Evolutionary conservation across 2,113 vertebrate species (phyloP).

Genomic region (Tachuris rubrigastra): DNA sequence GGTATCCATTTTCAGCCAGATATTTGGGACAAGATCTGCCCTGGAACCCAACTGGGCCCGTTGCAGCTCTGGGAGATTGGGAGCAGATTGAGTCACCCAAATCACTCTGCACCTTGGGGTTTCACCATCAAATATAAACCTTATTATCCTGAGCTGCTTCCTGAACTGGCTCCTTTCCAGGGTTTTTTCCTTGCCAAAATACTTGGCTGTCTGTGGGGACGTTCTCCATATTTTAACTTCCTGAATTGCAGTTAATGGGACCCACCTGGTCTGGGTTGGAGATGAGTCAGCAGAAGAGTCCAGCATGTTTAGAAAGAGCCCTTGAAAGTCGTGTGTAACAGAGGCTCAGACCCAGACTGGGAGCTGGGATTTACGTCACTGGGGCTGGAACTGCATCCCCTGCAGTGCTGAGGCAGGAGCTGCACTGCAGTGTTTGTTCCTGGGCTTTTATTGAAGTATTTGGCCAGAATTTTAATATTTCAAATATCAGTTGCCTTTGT

Average conservation of each 20-base stretch:
- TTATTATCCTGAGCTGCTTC: slow-evolving; percentile 60
- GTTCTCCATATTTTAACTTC: slow-evolving; percentile 3
- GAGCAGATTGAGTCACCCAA: slow-evolving; percentile 37
- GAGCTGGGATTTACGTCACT: background rate
- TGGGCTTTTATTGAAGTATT: slow-evolving; percentile 9
- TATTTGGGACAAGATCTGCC: background rate
- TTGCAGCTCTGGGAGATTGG: background rate
- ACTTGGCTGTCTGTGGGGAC: slow-evolving; percentile 32
- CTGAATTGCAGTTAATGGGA: slow-evolving; percentile 27
- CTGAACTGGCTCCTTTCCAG: slow-evolving; percentile 50
- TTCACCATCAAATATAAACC: slow-evolving; percentile 48
- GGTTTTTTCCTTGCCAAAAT: slow-evolving; percentile 19
- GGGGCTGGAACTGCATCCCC: background rate
- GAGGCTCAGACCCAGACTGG: background rate
- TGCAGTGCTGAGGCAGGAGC: background rate
- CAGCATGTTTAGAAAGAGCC: background rate
- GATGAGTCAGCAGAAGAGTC: slow-evolving; percentile 57
- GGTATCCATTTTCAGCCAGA: background rate
- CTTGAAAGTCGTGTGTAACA: background rate
- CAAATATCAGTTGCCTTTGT: slow-evolving; percentile 44
- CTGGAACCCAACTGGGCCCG: background rate
- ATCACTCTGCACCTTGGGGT: slow-evolving; percentile 54
- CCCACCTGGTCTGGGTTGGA: slow-evolving; percentile 41
- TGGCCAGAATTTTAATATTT: slow-evolving; percentile 60
- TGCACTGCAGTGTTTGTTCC: slow-evolving; percentile 41